These are phyloP conservation scores for Anabacerthia variegaticeps DNA, from an alignment of 2,797 vertebrate species.

Conservation along the genomic window DNA sequence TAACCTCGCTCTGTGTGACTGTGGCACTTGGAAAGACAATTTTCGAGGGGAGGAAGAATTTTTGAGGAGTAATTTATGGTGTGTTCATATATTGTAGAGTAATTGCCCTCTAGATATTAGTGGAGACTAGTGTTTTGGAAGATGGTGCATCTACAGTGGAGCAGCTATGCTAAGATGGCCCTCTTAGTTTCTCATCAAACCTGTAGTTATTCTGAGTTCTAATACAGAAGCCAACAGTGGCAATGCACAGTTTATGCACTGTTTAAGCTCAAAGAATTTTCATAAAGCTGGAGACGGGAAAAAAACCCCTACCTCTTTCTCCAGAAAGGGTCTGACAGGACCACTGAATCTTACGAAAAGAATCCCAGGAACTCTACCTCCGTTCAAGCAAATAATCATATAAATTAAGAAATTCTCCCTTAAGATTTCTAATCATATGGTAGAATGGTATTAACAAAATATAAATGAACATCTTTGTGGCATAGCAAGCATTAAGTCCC, in stretches of 20 bases:
- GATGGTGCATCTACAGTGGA: background rate
- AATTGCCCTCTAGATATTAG: background rate
- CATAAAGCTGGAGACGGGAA: background rate
- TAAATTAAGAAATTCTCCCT: background rate
- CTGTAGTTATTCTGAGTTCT: background rate
- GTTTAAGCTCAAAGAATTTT: background rate
- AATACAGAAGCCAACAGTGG: background rate
- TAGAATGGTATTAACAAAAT: background rate
- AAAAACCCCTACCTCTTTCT: background rate
- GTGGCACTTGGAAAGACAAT: background rate
- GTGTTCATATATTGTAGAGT: background rate
- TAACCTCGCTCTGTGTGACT: background rate
- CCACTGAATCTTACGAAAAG: background rate
- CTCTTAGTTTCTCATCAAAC: background rate
- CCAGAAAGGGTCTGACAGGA: background rate
- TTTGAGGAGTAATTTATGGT: background rate
- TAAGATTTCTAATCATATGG: background rate
- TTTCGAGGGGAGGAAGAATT: background rate
- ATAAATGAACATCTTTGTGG: background rate
- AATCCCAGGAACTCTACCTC: background rate
- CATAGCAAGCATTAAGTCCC: background rate
- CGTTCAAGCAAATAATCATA: background rate
- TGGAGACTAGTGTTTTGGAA: background rate
- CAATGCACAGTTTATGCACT: background rate
- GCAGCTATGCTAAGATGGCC: background rate